A percentile compares a stretch with the other conserved stretches of the same genome.
Conservation (phyloP, 2,113 vertebrate genomes). For the Anolis sagrei region DNA sequence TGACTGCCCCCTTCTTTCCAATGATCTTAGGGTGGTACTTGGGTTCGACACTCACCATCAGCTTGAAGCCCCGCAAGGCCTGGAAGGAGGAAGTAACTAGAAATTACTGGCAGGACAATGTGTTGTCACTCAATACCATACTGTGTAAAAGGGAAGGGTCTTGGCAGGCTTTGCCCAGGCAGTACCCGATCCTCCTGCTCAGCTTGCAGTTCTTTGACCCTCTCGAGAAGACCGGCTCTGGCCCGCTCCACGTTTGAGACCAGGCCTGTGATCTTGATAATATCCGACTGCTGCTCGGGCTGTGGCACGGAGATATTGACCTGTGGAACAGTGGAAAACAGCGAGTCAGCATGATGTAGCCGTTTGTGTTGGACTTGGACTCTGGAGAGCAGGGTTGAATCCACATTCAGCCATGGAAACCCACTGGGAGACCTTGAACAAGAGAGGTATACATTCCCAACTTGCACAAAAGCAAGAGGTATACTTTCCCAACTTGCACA, state of each 20-base stretch:
- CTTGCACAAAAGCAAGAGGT: no score
- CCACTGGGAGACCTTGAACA: no score
- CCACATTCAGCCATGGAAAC: no score
- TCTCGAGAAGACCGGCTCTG: conserved; percentile 74
- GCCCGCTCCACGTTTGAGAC: conserved; percentile 78
- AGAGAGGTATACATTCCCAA: no score
- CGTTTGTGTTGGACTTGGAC: no score
- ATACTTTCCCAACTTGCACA: no score
- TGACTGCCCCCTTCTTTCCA: conserved; percentile 83
- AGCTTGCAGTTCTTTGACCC: conserved; percentile 80
- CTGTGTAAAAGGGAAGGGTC: background rate
- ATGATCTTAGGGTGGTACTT: conserved; percentile 87
- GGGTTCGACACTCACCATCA: conserved; percentile 79
- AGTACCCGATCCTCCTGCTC: conserved; percentile 83
- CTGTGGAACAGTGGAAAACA: conserved; percentile 52
- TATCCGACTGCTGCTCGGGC: conserved; percentile 79
- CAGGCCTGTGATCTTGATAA: conserved; percentile 82
- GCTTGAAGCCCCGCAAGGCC: conserved; percentile 83
- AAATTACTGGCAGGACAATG: background rate
- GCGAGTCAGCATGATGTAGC: no score
- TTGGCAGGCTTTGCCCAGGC: background rate
- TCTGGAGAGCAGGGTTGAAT: no score
- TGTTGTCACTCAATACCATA: no score
- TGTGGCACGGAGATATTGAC: conserved; percentile 84
- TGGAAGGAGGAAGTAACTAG: conserved; percentile 37